These are phyloP conservation scores for Entomobrya proxima DNA, from an alignment of 2,888 invertebrate species.

Conservation along the genomic window DNA sequence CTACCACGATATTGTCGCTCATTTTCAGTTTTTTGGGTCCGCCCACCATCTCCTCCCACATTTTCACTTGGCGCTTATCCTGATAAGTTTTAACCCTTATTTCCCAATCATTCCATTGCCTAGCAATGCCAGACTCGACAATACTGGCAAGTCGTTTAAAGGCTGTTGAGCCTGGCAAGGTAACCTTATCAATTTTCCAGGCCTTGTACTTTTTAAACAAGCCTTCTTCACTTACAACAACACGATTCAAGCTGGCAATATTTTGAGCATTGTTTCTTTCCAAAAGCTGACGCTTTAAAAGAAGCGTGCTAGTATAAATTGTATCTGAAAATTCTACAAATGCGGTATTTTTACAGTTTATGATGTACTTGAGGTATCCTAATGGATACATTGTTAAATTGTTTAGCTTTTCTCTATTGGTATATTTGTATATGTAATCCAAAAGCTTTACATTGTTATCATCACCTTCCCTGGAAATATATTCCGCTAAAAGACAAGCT, in stretches of 20 bases:
- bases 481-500: too few relatives aligned
- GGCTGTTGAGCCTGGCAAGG: background rate
- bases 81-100: background rate
- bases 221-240: background rate
- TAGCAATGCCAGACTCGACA: background rate
- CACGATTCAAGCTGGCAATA: too few relatives aligned
- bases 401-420: background rate
- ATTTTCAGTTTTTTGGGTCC: too few relatives aligned
- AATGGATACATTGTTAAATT: too few relatives aligned
- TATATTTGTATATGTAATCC: background rate
- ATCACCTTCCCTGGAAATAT: too few relatives aligned
- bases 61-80: too few relatives aligned
- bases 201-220: background rate
- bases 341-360: background rate
- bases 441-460: background rate
- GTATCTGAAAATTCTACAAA: background rate
- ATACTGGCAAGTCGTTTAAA: background rate
- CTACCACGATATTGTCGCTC: too few relatives aligned
- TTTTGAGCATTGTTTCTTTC: too few relatives aligned
- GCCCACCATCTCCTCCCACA: too few relatives aligned
- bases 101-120: background rate
- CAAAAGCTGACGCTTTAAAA: background rate
- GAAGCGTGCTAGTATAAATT: background rate
- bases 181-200: background rate
- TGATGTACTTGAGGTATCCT: background rate